These are phyloP conservation scores for Palloptera scutellata DNA, from an alignment of 2,888 invertebrate genomes.

Conservation along the genomic window DNA sequence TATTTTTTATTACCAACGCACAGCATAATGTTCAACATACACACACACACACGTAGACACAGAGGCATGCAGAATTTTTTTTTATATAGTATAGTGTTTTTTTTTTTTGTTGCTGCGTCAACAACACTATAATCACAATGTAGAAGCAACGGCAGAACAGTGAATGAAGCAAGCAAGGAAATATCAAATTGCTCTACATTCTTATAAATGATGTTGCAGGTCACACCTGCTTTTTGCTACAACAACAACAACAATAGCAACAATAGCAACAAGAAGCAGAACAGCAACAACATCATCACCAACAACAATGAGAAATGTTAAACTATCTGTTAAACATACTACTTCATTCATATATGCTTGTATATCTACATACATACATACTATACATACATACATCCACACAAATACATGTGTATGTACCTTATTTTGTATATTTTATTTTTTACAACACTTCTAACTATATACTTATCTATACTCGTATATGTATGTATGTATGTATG, in stretches of 20 bases:
- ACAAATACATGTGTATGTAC: neutral
- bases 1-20: neutral
- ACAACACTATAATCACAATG: too few relatives aligned
- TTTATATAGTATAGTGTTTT: neutral
- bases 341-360: neutral
- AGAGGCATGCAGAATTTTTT: conserved; percentile 3
- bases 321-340: neutral
- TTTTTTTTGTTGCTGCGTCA: too few relatives aligned
- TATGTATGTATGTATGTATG: neutral
- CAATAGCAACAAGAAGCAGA: neutral
- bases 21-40: neutral
- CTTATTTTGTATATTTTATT: neutral
- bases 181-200: conserved; percentile 35
- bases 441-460: neutral
- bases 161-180: neutral
- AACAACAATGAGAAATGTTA: neutral
- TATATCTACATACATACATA: too few relatives aligned
- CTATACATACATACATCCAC: neutral
- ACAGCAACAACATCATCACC: neutral
- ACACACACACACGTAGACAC: conserved; percentile 3
- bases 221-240: conserved; percentile 27
- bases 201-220: conserved; percentile 16
- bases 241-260: conserved; percentile 18
- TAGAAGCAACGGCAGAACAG: too few relatives aligned
- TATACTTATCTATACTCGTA: too few relatives aligned